phyloP scores from a whole-genome alignment of 2,888 invertebrate species.

The Chironomus riparius region DNA sequence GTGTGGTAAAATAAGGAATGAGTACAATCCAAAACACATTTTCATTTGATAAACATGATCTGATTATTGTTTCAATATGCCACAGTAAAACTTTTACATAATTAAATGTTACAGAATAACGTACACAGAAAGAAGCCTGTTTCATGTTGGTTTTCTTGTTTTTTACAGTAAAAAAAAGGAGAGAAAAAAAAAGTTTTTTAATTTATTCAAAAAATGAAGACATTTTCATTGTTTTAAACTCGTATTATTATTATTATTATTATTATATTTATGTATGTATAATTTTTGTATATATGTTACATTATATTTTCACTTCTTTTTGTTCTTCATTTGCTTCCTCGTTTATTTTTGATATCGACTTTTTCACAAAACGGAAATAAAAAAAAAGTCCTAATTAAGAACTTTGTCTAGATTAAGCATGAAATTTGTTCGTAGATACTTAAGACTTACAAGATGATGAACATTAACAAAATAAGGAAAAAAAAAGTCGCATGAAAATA shows the following conservation, averaged over 20 bases:
- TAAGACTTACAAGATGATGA: not conserved
- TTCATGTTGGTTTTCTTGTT: not conserved
- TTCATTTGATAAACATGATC: slow-evolving; percentile 6
- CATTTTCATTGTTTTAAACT: slow-evolving; percentile 1
- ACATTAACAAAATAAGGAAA: not conserved
- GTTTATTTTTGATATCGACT: not conserved
- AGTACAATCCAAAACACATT: slow-evolving; percentile 1
- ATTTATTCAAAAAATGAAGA: slow-evolving; percentile 1
- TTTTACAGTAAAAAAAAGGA: not conserved
- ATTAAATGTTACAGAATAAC: not conserved
- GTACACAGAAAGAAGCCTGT: not conserved
- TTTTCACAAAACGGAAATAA: not conserved
- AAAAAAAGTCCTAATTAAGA: not conserved
- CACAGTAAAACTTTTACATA: slow-evolving; percentile 5
- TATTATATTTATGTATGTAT: not conserved
- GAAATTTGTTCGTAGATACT: not conserved
- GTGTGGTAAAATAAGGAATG: too few relatives aligned
- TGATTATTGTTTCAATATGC: slow-evolving; percentile 10
- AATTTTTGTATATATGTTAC: not conserved
- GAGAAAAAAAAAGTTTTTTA: not conserved
- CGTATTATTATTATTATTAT: not conserved
- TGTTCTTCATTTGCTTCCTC: not conserved
- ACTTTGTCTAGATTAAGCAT: not conserved
- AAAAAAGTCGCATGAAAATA: not conserved
- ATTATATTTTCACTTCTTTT: not conserved